Percentiles rank a stretch among this genome's conserved stretches.
Evolutionary conservation across 2,113 vertebrate genomes (phyloP).

Genomic region (Rynchops niger): DNA sequence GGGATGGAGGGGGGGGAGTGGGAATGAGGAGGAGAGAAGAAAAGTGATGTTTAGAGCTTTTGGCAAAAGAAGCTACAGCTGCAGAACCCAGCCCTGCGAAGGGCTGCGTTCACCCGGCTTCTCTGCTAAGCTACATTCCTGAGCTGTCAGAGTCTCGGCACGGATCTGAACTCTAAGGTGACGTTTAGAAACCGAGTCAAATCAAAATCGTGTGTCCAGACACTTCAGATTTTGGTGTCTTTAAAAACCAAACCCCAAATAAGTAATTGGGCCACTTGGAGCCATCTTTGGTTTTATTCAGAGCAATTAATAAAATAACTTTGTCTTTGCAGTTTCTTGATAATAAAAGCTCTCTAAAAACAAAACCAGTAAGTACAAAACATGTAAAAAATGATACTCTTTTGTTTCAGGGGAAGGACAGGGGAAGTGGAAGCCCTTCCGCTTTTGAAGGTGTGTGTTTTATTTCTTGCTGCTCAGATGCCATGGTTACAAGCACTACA

Average conservation of each 20-base stretch:
- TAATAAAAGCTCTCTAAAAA: neutral
- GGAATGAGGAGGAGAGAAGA: neutral
- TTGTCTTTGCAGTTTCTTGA: neutral
- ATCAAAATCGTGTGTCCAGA: neutral
- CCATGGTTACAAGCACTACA: neutral
- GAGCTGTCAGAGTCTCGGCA: rapidly evolving
- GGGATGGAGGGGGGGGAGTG: neutral
- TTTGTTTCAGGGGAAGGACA: constrained; percentile 26
- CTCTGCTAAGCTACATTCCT: neutral
- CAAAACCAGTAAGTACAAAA: neutral
- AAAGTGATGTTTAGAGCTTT: neutral
- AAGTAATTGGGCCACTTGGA: neutral
- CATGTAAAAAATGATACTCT: neutral
- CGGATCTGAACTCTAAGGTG: neutral
- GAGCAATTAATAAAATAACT: neutral
- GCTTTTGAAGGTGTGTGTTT: neutral
- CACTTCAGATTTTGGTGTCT: neutral
- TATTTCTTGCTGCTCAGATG: neutral
- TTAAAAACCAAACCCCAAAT: neutral
- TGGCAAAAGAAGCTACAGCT: neutral
- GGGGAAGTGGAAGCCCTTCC: constrained; percentile 44
- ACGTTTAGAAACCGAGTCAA: neutral
- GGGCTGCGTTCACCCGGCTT: neutral
- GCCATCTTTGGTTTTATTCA: neutral
- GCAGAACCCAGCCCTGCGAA: rapidly evolving